Evolutionary conservation across 2,888 invertebrate genomes (phyloP), one percentile per base, ranked within the genome.

Genomic region (Prosopocoilus inquinatus): DNA sequence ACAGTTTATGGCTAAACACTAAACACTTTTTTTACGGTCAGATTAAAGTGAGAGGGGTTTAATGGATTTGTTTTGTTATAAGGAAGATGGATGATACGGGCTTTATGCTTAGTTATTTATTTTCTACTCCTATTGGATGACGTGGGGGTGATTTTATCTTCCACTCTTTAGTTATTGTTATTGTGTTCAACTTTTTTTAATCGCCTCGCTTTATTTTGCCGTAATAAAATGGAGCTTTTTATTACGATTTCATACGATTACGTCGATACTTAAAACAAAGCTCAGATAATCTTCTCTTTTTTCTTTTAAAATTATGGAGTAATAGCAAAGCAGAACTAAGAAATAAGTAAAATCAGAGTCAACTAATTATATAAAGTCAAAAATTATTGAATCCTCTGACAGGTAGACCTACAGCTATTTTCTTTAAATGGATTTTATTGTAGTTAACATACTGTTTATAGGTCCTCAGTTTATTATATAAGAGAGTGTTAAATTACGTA

Each of bases 1-100:
- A 74, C 73, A 74, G 72, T 75, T 75, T 75, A 75, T 72, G 74
- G 71, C 71, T 72, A 74, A 75, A 73, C 74, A 70, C 72, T 74
- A 73, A 75, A 75, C 74, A 74, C 71, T 75, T 74, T 75, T 71
- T 75, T 75, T 73, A 73, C 65, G 73, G 71, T 68, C 64, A 66
- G 73, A 72, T 73, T 73, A 72, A 70, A 72, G 71, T 62, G 71
- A 71, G 72, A 71, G 68, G 68, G 69, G 62, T 67, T 70, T 69
- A 72, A 70, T 69, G 70, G 71, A 70, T 71, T 72, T 71, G 72
- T 70, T 70, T 70, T 69, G 68, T 66, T 47, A 47, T 68, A 71
- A 70, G 70, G 64, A 70, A 68, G 63, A 62, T 50, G 54, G 62
- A 63, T 62, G 63, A 52, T 55, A 41, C 45, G 50, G 49, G 55